Conservation (phyloP, 2,888 invertebrate genomes). For the Stramonita haemastoma region DNA sequence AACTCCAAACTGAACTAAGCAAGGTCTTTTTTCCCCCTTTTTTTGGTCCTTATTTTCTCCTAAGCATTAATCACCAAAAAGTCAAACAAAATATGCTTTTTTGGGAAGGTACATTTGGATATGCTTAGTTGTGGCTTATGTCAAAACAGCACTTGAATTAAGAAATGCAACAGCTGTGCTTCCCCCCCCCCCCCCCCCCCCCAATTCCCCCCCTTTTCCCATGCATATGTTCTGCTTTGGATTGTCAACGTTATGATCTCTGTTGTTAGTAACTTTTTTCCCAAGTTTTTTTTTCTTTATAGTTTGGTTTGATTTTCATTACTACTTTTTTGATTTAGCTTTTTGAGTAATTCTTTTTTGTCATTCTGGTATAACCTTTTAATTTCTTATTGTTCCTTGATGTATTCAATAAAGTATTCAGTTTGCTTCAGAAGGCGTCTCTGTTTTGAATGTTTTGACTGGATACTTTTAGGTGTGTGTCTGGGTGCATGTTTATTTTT, state of each 20-base stretch:
- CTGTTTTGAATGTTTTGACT: background rate
- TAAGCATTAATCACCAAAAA: background rate
- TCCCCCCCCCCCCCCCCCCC: too few relatives aligned
- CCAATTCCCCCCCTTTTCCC: background rate
- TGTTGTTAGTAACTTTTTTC: slow-evolving; percentile 1
- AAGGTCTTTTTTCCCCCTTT: background rate
- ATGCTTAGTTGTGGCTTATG: slow-evolving; percentile 5
- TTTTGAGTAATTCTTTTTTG: background rate
- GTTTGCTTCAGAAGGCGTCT: slow-evolving; percentile 63
- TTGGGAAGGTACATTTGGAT: background rate
- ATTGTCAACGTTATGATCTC: slow-evolving; percentile 24
- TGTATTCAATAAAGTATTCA: slow-evolving; percentile 74
- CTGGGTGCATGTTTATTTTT: too few relatives aligned
- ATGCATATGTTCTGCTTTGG: slow-evolving; percentile 6
- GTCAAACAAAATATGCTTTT: background rate
- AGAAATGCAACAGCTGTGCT: slow-evolving; percentile 29
- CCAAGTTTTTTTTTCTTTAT: slow-evolving; percentile 1
- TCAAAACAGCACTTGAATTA: slow-evolving; percentile 11
- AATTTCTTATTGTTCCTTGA: slow-evolving; percentile 56
- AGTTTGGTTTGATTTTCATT: slow-evolving; percentile 30
- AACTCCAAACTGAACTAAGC: background rate
- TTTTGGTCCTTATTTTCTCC: background rate
- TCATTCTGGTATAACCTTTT: slow-evolving; percentile 22
- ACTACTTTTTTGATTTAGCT: slow-evolving; percentile 6
- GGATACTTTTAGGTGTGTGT: background rate